Evolutionary conservation across 2,888 invertebrate genomes (phyloP).

Genomic region (Hypolimnas misippus): DNA sequence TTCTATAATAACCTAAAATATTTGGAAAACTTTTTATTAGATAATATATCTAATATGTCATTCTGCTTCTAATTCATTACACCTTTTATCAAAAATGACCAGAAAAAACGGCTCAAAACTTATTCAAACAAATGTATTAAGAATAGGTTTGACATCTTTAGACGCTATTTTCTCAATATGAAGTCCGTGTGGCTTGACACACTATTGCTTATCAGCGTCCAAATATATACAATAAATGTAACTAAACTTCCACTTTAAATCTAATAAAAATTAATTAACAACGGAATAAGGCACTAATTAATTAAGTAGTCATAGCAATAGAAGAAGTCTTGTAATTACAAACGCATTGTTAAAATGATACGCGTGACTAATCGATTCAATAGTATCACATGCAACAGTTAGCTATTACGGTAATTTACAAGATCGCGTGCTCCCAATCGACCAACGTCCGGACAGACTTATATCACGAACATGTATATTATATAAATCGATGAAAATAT

Average conservation of each 20-base stretch:
- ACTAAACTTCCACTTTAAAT: background rate
- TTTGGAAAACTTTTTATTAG: too few relatives aligned
- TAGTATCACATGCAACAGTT: slow-evolving; percentile 64
- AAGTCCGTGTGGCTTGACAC: too few relatives aligned
- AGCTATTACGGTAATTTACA: slow-evolving; percentile 62
- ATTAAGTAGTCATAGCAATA: slow-evolving; percentile 22
- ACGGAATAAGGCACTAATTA: slow-evolving; percentile 6
- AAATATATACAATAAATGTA: too few relatives aligned
- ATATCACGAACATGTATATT: slow-evolving; percentile 41
- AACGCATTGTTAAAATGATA: slow-evolving; percentile 30
- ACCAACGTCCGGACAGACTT: slow-evolving; percentile 48
- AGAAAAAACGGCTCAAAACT: too few relatives aligned
- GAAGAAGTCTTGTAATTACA: slow-evolving; percentile 25
- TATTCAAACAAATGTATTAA: too few relatives aligned
- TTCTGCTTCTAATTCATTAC: too few relatives aligned
- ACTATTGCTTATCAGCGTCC: too few relatives aligned
- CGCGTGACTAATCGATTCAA: slow-evolving; percentile 32
- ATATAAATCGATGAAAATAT: slow-evolving; percentile 13
- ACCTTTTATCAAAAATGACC: too few relatives aligned
- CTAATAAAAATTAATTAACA: background rate
- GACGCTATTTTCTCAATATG: too few relatives aligned
- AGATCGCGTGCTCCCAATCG: slow-evolving; percentile 46
- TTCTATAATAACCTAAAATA: too few relatives aligned
- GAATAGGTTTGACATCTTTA: too few relatives aligned
- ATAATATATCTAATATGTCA: too few relatives aligned